A percentile compares a stretch with the other conserved stretches of the same genome.
Evolutionary conservation across 2,113 vertebrate genomes (phyloP).

Genomic region (Phalacrocorax aristotelis): DNA sequence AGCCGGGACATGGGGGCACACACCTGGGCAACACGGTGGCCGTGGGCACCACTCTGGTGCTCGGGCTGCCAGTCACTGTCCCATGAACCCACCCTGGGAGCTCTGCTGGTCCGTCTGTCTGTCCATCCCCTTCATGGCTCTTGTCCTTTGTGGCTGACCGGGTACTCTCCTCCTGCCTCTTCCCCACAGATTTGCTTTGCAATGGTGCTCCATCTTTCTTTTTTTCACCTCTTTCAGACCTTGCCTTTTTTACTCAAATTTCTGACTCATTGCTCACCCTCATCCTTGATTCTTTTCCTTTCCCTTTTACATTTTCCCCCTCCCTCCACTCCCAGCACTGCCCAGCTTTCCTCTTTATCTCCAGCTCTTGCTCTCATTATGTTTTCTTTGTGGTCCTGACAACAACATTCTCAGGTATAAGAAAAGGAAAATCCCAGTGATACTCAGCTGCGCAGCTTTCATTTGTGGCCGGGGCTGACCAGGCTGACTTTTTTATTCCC

Average conservation of each 20-base stretch:
- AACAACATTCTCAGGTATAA: rapidly evolving
- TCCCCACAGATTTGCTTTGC: background rate
- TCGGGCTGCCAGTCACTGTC: rapidly evolving
- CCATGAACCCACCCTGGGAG: rapidly evolving
- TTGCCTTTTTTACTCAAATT: background rate
- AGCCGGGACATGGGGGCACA: background rate
- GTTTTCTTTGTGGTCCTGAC: background rate
- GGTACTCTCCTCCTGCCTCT: background rate
- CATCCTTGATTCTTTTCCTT: background rate
- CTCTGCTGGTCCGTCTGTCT: background rate
- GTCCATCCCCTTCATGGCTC: rapidly evolving
- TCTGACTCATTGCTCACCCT: background rate
- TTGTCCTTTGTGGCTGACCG: rapidly evolving
- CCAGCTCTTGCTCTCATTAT: background rate
- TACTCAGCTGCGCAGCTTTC: rapidly evolving
- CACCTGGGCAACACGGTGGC: rapidly evolving
- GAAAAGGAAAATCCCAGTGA: background rate
- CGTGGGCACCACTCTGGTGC: background rate
- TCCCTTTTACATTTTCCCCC: background rate
- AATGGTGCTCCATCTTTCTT: background rate
- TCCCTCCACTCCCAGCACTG: background rate
- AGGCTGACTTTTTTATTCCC: background rate
- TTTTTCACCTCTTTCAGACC: background rate
- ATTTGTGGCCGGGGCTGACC: rapidly evolving
- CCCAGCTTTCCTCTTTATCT: background rate